phyloP scores from a whole-genome alignment of 1,140 invertebrate species.

The Holotrichia oblita region DNA sequence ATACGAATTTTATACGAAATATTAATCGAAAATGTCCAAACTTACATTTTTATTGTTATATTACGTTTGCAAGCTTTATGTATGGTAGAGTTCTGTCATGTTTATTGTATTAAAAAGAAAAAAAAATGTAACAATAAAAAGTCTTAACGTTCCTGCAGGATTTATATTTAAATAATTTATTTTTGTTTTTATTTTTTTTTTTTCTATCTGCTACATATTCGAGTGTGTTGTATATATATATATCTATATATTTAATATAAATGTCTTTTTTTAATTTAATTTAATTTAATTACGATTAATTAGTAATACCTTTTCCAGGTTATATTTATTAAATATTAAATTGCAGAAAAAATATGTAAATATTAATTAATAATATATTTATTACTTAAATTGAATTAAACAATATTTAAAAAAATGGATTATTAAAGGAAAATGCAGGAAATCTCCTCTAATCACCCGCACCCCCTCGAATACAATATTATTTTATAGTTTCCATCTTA shows the following conservation, averaged over 20 bases:
- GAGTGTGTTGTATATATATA: not conserved
- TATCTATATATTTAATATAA: not conserved
- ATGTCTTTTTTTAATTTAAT: too few species aligned
- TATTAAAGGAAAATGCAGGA: not conserved
- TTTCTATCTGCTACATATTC: not conserved
- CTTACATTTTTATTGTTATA: too few species aligned
- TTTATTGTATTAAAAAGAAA: not conserved
- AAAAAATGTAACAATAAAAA: slow-evolving; percentile 8
- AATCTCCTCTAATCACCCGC: not conserved
- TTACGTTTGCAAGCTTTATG: too few species aligned
- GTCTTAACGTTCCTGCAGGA: not conserved
- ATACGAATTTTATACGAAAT: too few species aligned
- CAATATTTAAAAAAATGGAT: not conserved
- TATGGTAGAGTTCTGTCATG: too few species aligned
- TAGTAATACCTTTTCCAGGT: not conserved
- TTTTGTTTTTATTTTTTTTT: not conserved
- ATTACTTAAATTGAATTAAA: slow-evolving; percentile 5
- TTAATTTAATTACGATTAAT: not conserved
- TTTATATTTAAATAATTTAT: slow-evolving; percentile 11
- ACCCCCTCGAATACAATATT: not conserved
- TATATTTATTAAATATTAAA: not conserved
- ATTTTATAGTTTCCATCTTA: not conserved
- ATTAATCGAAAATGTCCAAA: too few species aligned
- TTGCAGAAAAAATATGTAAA: not conserved
- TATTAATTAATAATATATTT: slow-evolving; percentile 2